These are phyloP conservation scores for Parnassius smintheus DNA, from an alignment of 2,888 invertebrate species.

Conservation along the genomic window DNA sequence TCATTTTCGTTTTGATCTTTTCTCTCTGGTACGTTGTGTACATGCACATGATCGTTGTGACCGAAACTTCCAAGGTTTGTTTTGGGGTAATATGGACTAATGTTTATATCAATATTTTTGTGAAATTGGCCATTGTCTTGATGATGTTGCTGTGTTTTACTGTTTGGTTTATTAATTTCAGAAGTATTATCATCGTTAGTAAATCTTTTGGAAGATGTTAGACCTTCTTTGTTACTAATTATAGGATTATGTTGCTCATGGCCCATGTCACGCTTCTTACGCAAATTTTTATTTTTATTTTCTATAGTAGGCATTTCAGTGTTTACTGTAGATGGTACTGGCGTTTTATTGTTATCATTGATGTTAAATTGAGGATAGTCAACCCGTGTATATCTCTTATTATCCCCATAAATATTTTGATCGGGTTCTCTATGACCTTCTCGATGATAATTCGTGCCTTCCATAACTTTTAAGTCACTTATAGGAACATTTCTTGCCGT, in stretches of 20 bases:
- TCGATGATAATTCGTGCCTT: slow-evolving; percentile 4
- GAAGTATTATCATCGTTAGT: not conserved
- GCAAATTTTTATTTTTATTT: slow-evolving; percentile 8
- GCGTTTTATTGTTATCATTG: slow-evolving; percentile 8
- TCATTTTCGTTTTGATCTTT: slow-evolving; percentile 1
- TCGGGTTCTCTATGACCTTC: not conserved
- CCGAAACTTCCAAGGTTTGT: not conserved
- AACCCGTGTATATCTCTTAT: slow-evolving; percentile 6
- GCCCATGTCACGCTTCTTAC: slow-evolving; percentile 15
- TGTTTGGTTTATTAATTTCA: slow-evolving; percentile 8
- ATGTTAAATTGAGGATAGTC: slow-evolving; percentile 9
- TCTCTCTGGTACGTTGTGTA: not conserved
- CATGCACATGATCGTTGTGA: not conserved
- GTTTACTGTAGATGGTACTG: not conserved
- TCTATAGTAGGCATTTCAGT: not conserved
- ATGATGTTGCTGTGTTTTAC: not conserved
- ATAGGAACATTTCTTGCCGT: slow-evolving; percentile 9
- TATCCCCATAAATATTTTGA: not conserved
- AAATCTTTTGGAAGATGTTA: not conserved
- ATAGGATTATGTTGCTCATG: not conserved
- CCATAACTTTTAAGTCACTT: slow-evolving; percentile 2
- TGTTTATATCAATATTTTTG: not conserved
- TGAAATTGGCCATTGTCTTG: slow-evolving; percentile 5
- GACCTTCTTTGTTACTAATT: not conserved
- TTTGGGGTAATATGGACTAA: not conserved